phyloP scores from a whole-genome alignment of 1,140 invertebrate genomes.

The Cryptotermes secundus region DNA sequence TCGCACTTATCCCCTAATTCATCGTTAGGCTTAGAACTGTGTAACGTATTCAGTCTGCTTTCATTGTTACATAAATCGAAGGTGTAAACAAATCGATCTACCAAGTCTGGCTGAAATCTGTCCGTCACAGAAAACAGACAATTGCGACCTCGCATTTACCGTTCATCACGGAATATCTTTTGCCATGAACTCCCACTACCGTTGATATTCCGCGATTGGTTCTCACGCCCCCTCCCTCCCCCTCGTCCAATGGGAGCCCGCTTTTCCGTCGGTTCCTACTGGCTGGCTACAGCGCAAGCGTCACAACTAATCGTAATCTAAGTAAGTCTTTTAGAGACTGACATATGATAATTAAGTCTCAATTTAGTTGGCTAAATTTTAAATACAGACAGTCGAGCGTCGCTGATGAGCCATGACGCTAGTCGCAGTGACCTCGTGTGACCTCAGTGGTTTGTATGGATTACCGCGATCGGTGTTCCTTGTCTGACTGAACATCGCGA shows the following conservation, averaged over 20 bases:
- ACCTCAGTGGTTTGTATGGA: not conserved
- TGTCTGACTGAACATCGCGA: too few relatives aligned
- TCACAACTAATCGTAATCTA: not conserved
- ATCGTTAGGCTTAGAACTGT: too few relatives aligned
- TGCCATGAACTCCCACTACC: not conserved
- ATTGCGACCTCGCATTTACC: not conserved
- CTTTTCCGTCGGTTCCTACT: not conserved
- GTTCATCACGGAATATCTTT: not conserved
- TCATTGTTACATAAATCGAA: too few relatives aligned
- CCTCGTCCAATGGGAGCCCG: not conserved
- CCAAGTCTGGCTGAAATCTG: not conserved
- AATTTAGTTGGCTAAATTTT: too few relatives aligned
- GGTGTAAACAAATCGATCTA: too few relatives aligned
- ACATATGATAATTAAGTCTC: conserved; percentile 3
- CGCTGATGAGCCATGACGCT: not conserved
- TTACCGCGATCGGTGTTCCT: too few relatives aligned
- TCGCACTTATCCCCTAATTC: too few relatives aligned
- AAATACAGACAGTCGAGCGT: not conserved
- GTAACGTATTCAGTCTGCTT: too few relatives aligned
- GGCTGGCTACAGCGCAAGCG: not conserved
- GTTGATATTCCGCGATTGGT: not conserved
- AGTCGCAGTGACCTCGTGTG: not conserved
- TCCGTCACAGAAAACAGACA: not conserved
- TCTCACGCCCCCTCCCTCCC: not conserved
- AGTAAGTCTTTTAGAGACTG: not conserved